A percentile compares a stretch with the other conserved stretches of the same genome.
These are phyloP conservation scores for Petrocephalus microphthalmus DNA, from an alignment of 2,113 vertebrate genomes.

Conservation along the genomic window DNA sequence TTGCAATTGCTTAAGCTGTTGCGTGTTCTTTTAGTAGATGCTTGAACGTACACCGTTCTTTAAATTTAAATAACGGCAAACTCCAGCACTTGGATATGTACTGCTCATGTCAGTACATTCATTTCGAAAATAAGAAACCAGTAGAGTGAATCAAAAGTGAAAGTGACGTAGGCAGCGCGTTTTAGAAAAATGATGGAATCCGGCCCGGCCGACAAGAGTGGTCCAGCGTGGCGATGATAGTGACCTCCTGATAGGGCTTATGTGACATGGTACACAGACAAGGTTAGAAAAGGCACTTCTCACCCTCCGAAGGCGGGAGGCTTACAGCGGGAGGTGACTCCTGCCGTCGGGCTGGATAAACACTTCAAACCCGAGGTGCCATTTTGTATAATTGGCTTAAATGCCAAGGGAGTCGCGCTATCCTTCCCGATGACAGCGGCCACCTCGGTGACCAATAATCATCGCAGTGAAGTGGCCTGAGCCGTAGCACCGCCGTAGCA, in stretches of 20 bases:
- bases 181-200: not conserved
- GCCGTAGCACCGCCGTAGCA: not conserved
- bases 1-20: not conserved
- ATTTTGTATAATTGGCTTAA: not conserved
- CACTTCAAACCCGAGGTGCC: not conserved
- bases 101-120: not conserved
- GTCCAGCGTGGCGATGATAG: not conserved
- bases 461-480: not conserved
- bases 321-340: not conserved
- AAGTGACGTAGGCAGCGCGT: not conserved
- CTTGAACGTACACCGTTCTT: not conserved
- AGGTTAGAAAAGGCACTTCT: not conserved
- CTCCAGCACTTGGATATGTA: not conserved
- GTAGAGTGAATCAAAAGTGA: not conserved
- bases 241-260: not conserved
- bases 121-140: not conserved
- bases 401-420: not conserved
- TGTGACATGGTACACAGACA: not conserved
- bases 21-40: not conserved
- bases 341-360: not conserved
- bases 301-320: not conserved
- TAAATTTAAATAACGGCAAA: not conserved
- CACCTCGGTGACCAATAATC: conserved; percentile 10
- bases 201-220: not conserved
- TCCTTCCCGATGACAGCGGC: not conserved